A percentile compares a stretch with the other conserved stretches of the same genome.
phyloP scores from a whole-genome alignment of 1,140 invertebrate genomes.

The Lasaia peninsularis region DNA sequence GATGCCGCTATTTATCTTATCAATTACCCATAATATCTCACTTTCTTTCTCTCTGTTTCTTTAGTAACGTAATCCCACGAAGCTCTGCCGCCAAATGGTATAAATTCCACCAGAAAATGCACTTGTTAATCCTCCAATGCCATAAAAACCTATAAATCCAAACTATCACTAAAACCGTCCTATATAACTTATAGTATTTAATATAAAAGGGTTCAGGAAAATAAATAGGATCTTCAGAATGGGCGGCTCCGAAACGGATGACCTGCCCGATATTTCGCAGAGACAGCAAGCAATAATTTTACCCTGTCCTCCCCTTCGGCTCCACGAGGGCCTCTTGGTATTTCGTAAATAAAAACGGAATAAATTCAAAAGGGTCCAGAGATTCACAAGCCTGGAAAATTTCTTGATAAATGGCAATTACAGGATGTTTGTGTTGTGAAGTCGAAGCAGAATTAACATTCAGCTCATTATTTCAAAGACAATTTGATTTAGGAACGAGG shows the following conservation, averaged over 20 bases:
- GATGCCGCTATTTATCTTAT: too few relatives aligned
- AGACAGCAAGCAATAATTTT: slow-evolving; percentile 19
- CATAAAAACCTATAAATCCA: neutral
- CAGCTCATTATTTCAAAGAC: neutral
- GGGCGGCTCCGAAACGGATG: slow-evolving; percentile 18
- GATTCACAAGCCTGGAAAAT: slow-evolving; percentile 17
- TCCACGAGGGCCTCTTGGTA: slow-evolving; percentile 16
- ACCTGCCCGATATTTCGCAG: slow-evolving; percentile 21
- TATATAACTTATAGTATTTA: slow-evolving; percentile 7
- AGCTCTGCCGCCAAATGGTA: too few relatives aligned
- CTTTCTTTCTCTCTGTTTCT: too few relatives aligned
- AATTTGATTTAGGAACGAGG: neutral
- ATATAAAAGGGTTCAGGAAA: slow-evolving; percentile 12
- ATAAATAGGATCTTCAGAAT: slow-evolving; percentile 17
- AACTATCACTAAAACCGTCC: neutral
- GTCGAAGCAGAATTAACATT: neutral
- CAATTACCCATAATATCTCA: too few relatives aligned
- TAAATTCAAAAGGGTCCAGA: slow-evolving; percentile 19
- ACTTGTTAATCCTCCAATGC: too few relatives aligned
- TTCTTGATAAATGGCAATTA: slow-evolving; percentile 21
- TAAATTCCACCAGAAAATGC: too few relatives aligned
- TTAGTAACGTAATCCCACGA: too few relatives aligned
- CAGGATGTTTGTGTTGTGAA: slow-evolving; percentile 2
- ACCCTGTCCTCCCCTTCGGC: slow-evolving; percentile 17
- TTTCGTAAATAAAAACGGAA: slow-evolving; percentile 21